phyloP scores from a whole-genome alignment of 2,797 vertebrate species.

The Agapornis canus region DNA sequence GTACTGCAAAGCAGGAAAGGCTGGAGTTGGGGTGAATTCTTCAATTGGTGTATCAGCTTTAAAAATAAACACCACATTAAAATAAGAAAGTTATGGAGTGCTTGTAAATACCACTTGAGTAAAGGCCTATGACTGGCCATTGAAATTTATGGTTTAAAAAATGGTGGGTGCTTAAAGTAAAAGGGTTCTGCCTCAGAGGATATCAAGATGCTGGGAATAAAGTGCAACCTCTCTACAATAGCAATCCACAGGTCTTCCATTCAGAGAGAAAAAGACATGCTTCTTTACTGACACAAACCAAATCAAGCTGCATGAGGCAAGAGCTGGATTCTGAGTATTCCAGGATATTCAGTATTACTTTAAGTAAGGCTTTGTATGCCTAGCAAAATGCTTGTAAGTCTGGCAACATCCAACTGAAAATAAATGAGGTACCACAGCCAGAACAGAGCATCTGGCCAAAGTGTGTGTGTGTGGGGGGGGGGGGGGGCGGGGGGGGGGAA shows the following conservation, averaged over 20 bases:
- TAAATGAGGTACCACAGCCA: neutral
- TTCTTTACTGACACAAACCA: neutral
- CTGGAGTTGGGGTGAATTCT: constrained; percentile 95
- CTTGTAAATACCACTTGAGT: constrained; percentile 40
- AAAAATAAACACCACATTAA: constrained; percentile 55
- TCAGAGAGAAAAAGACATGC: neutral
- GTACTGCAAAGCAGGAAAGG: constrained; percentile 96
- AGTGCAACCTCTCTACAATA: neutral
- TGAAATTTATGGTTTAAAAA: neutral
- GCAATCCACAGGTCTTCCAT: constrained; percentile 24
- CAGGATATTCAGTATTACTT: neutral
- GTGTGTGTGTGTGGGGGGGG: no score
- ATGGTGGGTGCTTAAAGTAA: neutral
- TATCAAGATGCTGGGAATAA: neutral
- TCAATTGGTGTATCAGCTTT: constrained; percentile 96
- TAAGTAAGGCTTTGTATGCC: neutral
- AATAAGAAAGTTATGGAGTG: constrained; percentile 48
- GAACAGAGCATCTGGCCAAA: neutral
- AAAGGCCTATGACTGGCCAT: constrained; percentile 6
- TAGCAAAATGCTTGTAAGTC: neutral
- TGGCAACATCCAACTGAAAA: neutral
- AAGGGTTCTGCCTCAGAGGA: neutral
- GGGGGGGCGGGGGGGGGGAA: neutral
- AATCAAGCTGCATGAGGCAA: neutral
- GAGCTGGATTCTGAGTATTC: neutral